Conservation (phyloP, 1,140 invertebrate species). For the Zelostemma sp. region DNA sequence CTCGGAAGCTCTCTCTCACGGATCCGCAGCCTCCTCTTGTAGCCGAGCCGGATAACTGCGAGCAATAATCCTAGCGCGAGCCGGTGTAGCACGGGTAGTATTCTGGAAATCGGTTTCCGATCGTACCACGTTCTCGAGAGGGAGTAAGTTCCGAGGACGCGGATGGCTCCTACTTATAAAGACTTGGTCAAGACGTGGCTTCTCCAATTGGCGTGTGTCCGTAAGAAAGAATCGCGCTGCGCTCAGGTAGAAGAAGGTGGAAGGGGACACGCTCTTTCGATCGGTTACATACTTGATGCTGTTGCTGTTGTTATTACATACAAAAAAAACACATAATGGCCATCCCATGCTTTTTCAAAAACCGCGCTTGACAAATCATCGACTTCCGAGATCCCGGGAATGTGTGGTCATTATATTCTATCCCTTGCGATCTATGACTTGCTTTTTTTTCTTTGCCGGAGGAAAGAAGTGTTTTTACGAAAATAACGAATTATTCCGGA, state of each 20-base stretch:
- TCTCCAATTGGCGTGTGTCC: constrained; percentile 54
- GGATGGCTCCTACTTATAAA: constrained; percentile 71
- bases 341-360: too few relatives aligned
- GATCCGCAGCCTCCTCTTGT: too few relatives aligned
- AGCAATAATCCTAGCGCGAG: constrained; percentile 25
- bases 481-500: too few relatives aligned
- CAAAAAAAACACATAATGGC: background rate
- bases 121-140: constrained; percentile 66
- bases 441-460: too few relatives aligned
- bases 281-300: constrained; percentile 34
- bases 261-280: constrained; percentile 40
- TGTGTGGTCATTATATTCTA: too few relatives aligned
- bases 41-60: constrained; percentile 18
- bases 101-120: constrained; percentile 63
- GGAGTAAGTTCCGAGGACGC: constrained; percentile 69
- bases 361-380: background rate
- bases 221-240: constrained; percentile 45
- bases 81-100: constrained; percentile 32
- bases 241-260: constrained; percentile 24
- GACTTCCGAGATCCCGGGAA: too few relatives aligned
- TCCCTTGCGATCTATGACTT: too few relatives aligned
- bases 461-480: too few relatives aligned
- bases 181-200: constrained; percentile 55
- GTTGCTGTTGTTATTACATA: constrained; percentile 25
- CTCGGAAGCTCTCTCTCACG: constrained; percentile 30